Base-by-base conservation (phyloP, 2,888 invertebrate genomes). In the Cacoxenus indagator region DNA sequence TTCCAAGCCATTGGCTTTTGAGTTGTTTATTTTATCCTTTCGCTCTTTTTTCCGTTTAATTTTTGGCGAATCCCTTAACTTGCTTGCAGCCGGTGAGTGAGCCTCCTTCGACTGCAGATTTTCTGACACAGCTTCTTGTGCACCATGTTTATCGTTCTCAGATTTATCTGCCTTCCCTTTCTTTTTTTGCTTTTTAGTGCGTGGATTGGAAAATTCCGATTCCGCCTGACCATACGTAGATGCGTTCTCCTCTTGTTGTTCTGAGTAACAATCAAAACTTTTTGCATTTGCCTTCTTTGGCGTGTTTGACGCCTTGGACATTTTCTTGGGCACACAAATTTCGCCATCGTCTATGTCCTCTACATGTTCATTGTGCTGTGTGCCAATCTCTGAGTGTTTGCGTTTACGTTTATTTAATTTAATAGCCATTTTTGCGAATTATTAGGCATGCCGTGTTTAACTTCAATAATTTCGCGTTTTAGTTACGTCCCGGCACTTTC, bases 381-480 rank as follows among this genome's bases (percentile, higher is more conserved):
- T 27, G 0, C 29, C 57, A 4, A 69, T 45, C 11, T 27, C 55
- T 45, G 75, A 76, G 24, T 83, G 83, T 67, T 84, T 86, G 59
- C 86, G 76, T 51, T 85, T 85, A 2, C 85, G 77, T 51, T 75
- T 80, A 75, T 85, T 86, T n/a, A 75, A 66, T 74, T 85, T 80
- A 55, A 84, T 75, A 4, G 86, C 86, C 85, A 85, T 85, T 46
- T 75, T 76, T 27, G 6, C 4, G 57, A 65, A 48, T 48, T 48
- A n/a, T n/a, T n/a, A n/a, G n/a, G n/a, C n/a, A n/a, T n/a, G n/a
- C n/a, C n/a, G n/a, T n/a, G n/a, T 64, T 64, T 9, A 64, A 17
- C 51, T 45, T 64, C 22, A 45, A 46, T 19, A 19, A 37, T 17
- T 64, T 46, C 45, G 46, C 45, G n/a, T 22, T 22, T 22, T 27